These are phyloP conservation scores for Enteromius thamalakanensis DNA, from an alignment of 2,797 vertebrate genomes.

Conservation along the genomic window DNA sequence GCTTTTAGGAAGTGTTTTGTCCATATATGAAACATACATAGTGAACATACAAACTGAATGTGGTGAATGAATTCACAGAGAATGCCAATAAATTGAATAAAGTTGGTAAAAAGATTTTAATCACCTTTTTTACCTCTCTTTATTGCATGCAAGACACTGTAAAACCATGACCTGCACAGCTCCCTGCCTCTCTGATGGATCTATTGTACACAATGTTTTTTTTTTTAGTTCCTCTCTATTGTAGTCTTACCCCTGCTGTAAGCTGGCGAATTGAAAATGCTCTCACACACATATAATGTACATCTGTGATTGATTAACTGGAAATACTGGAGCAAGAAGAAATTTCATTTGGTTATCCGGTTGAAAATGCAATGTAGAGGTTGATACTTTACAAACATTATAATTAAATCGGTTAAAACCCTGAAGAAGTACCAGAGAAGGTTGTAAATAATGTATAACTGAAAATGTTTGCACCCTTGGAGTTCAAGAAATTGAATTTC, in stretches of 20 bases:
- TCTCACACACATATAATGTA: not conserved
- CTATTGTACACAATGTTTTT: not conserved
- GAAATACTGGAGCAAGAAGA: not conserved
- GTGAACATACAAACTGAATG: not conserved
- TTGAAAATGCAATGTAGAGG: not conserved
- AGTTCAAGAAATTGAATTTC: not conserved
- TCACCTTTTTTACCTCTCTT: not conserved
- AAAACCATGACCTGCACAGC: not conserved
- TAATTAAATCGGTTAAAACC: not conserved
- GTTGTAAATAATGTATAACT: not conserved
- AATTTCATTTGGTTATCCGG: not conserved
- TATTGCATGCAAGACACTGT: constrained; percentile 14
- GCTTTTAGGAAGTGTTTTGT: constrained; percentile 3
- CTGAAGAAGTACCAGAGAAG: not conserved
- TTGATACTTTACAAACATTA: not conserved
- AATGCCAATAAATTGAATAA: constrained; percentile 17
- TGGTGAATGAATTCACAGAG: not conserved
- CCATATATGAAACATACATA: not conserved
- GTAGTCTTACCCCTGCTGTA: not conserved
- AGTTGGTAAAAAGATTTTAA: not conserved
- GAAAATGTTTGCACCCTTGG: not conserved
- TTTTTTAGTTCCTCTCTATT: constrained; percentile 19
- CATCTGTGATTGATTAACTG: not conserved
- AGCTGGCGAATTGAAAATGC: not conserved
- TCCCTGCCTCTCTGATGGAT: not conserved